Conservation (phyloP, 2,113 vertebrate genomes). For the Alosa alosa region DNA sequence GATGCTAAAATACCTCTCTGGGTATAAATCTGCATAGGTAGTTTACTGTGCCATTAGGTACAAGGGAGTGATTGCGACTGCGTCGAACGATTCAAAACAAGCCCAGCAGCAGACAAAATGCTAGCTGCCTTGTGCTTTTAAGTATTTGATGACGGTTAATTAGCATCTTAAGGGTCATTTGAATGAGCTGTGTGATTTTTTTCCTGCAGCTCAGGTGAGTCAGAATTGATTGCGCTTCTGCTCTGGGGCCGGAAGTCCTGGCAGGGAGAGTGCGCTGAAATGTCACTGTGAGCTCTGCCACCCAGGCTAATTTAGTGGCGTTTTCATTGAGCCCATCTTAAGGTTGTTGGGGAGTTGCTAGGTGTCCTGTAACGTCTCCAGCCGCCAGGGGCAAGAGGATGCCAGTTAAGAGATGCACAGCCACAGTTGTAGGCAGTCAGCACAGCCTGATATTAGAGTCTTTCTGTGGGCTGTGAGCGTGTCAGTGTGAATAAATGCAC, state of each 20-base stretch:
- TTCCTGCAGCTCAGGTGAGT: neutral
- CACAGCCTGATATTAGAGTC: neutral
- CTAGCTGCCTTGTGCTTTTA: neutral
- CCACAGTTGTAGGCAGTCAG: neutral
- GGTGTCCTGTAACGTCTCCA: neutral
- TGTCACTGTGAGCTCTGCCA: neutral
- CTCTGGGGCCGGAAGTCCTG: neutral
- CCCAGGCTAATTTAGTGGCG: neutral
- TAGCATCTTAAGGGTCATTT: neutral
- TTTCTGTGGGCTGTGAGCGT: neutral
- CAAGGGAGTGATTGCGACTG: neutral
- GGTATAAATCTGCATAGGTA: neutral
- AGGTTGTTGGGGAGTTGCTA: neutral
- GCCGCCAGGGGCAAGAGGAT: neutral
- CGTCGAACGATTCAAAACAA: neutral
- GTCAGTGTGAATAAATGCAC: neutral
- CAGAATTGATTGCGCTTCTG: neutral
- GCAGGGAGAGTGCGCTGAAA: neutral
- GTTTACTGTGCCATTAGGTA: neutral
- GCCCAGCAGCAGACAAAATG: neutral
- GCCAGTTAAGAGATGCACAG: neutral
- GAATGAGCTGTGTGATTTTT: neutral
- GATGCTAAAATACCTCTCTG: neutral
- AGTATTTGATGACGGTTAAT: slow-evolving; percentile 7
- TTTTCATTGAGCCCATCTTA: neutral